Percentiles rank a stretch among this genome's conserved stretches.
Evolutionary conservation across 2,113 vertebrate species (phyloP).

Genomic region (Pycnonotus jocosus): DNA sequence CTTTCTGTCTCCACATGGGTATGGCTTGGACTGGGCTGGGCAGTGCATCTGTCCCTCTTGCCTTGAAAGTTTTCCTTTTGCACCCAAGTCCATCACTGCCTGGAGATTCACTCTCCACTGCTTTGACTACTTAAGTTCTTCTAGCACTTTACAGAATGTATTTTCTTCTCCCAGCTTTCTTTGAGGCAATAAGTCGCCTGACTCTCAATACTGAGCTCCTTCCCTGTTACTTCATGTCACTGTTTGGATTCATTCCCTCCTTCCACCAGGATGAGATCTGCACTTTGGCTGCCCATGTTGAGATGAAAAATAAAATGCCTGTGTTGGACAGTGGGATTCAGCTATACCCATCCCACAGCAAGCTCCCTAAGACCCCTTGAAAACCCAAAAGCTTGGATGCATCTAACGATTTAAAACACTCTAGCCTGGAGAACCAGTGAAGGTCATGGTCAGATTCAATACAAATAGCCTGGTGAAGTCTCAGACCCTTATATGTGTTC

Average conservation of each 20-base stretch:
- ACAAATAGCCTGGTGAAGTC: background rate
- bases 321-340: background rate
- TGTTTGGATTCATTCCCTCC: background rate
- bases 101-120: background rate
- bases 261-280: background rate
- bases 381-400: background rate
- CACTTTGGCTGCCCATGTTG: accelerated
- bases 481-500: background rate
- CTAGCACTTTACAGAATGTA: background rate
- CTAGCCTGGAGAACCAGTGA: background rate
- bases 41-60: background rate
- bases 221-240: background rate
- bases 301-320: background rate
- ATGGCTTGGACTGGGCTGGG: background rate
- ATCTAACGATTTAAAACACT: background rate
- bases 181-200: accelerated
- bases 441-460: background rate
- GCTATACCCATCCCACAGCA: background rate
- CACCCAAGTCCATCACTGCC: background rate
- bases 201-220: background rate
- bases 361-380: background rate
- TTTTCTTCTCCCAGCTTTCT: background rate
- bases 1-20: background rate
- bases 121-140: background rate
- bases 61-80: background rate